phyloP scores from a whole-genome alignment of 2,113 vertebrate species.

The Cisticola juncidis region DNA sequence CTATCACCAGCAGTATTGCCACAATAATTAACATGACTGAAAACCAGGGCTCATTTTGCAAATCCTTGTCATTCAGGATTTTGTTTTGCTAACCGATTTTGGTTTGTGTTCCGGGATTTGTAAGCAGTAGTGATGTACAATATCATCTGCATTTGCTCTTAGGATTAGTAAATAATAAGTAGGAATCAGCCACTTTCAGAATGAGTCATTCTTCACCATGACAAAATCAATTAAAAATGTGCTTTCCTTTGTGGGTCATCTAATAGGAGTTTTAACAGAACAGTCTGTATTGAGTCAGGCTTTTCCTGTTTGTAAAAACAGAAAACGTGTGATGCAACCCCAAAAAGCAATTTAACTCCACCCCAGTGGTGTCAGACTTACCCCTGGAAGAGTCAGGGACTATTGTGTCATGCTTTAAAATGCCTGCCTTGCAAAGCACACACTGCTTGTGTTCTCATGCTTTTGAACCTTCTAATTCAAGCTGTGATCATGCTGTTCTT shows the following conservation, averaged over 20 bases:
- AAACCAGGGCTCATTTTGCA: background rate
- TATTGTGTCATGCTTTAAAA: background rate
- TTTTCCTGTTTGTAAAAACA: background rate
- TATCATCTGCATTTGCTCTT: background rate
- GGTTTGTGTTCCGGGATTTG: background rate
- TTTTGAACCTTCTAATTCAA: background rate
- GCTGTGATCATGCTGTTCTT: background rate
- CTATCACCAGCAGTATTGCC: background rate
- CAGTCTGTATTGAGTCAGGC: background rate
- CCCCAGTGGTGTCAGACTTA: background rate
- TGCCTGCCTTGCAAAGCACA: background rate
- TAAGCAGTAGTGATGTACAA: background rate
- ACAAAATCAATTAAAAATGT: background rate
- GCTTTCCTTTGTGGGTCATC: background rate
- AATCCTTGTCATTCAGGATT: constrained; percentile 17
- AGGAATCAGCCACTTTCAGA: background rate
- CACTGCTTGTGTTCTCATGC: background rate
- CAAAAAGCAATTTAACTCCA: constrained; percentile 31
- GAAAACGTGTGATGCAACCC: constrained; percentile 18
- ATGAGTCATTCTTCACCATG: background rate
- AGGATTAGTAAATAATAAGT: background rate
- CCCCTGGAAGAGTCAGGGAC: background rate
- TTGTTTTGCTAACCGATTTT: background rate
- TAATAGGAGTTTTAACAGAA: background rate
- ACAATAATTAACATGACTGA: background rate